Percentiles rank a stretch among this genome's conserved stretches.
Conservation (phyloP, 2,888 invertebrate species). For the Lasioglossum lativentre region DNA sequence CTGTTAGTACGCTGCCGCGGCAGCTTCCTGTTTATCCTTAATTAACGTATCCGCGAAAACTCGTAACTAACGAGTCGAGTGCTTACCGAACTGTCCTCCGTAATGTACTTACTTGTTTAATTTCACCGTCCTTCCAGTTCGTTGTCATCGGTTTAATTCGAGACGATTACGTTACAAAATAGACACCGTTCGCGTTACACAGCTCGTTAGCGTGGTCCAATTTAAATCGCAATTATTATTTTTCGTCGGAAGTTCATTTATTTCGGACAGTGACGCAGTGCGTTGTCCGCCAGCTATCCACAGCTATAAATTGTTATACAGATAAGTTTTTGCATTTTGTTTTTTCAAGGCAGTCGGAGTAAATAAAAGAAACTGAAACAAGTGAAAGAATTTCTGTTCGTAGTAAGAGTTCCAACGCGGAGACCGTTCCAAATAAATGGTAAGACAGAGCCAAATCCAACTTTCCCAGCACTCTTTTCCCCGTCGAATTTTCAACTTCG, state of each 20-base stretch:
- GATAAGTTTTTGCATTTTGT: slow-evolving; percentile 12
- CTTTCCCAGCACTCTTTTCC: background rate
- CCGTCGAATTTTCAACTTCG: slow-evolving; percentile 5
- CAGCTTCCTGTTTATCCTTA: slow-evolving; percentile 31
- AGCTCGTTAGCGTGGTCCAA: slow-evolving; percentile 42
- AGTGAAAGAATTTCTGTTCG: background rate
- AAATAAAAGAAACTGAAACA: background rate
- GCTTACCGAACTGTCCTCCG: slow-evolving; percentile 21
- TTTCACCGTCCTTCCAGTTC: slow-evolving; percentile 39
- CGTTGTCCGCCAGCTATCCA: too few relatives aligned
- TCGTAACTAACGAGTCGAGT: slow-evolving; percentile 25
- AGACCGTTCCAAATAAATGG: background rate
- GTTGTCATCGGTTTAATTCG: slow-evolving; percentile 44
- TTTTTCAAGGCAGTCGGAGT: background rate
- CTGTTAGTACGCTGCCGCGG: background rate
- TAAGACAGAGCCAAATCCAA: slow-evolving; percentile 2
- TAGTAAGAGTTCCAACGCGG: background rate
- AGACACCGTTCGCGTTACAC: slow-evolving; percentile 30
- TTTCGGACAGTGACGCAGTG: background rate
- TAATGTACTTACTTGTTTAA: slow-evolving; percentile 50
- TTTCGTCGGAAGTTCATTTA: background rate
- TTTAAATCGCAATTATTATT: slow-evolving; percentile 51
- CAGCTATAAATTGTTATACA: too few relatives aligned
- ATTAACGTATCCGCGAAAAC: slow-evolving; percentile 45
- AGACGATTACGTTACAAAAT: slow-evolving; percentile 51